A percentile compares a stretch with the other conserved stretches of the same genome.
phyloP scores from a whole-genome alignment of 2,888 invertebrate species.

The Corythucha ciliata region DNA sequence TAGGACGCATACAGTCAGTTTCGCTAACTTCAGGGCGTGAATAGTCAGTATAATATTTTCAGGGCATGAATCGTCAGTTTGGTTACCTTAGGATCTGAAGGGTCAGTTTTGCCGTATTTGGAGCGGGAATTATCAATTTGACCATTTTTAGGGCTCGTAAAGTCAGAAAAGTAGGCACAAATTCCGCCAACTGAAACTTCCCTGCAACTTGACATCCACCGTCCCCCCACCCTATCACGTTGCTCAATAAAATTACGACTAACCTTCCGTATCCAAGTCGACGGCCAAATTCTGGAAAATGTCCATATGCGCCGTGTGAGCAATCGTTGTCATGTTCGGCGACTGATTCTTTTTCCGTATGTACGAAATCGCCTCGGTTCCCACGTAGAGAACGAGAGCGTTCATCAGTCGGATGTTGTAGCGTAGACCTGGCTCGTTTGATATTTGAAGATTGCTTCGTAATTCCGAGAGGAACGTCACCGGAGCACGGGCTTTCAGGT shows the following conservation, averaged over 20 bases:
- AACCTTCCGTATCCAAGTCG: constrained; percentile 93
- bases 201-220: background rate
- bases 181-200: background rate
- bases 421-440: constrained; percentile 76
- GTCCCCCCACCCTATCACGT: no score
- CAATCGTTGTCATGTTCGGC: constrained; percentile 95
- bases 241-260: no score
- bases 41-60: no score
- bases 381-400: constrained; percentile 93
- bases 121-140: no score
- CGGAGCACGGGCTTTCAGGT: constrained; percentile 85
- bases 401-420: constrained; percentile 97
- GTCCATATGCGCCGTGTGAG: constrained; percentile 98
- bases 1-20: no score
- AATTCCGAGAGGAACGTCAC: constrained; percentile 93
- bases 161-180: background rate
- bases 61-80: no score
- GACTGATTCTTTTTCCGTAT: constrained; percentile 85
- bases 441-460: constrained; percentile 76
- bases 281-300: constrained; percentile 99
- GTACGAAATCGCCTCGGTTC: constrained; percentile 87
- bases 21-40: no score
- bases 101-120: no score
- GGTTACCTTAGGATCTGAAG: no score
- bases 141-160: background rate